A percentile compares a stretch with the other conserved stretches of the same genome.
phyloP scores from a whole-genome alignment of 2,113 vertebrate species.

The Scalopus aquaticus region DNA sequence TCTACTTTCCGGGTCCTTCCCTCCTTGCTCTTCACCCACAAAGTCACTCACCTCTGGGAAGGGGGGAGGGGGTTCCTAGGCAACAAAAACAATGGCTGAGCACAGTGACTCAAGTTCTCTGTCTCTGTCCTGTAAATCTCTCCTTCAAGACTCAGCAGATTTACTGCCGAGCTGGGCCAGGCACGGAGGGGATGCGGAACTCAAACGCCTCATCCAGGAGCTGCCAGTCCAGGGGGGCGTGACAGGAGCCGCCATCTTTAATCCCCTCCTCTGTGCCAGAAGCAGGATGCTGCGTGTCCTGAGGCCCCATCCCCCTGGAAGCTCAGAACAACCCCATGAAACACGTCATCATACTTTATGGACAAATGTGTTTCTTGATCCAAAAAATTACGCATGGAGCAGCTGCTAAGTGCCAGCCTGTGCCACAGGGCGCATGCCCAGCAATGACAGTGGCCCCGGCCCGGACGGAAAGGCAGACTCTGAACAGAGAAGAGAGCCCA shows the following conservation, averaged over 20 bases:
- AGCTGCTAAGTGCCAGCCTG: neutral
- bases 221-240: neutral
- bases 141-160: neutral
- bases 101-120: neutral
- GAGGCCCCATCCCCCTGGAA: accelerated
- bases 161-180: neutral
- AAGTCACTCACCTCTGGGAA: neutral
- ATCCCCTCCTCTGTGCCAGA: neutral
- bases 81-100: neutral
- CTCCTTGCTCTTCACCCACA: neutral
- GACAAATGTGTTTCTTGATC: neutral
- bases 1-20: neutral
- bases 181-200: neutral
- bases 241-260: neutral
- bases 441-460: neutral
- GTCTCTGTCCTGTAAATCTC: neutral
- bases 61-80: neutral
- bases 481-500: neutral
- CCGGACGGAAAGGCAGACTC: neutral
- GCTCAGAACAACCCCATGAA: neutral
- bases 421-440: too few relatives aligned
- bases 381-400: neutral
- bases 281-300: neutral
- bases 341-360: neutral
- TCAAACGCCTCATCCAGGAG: too few relatives aligned